Evolutionary conservation across 92 coral and sea anemone species (phyloP).

Genomic region (Ricordea florida): DNA sequence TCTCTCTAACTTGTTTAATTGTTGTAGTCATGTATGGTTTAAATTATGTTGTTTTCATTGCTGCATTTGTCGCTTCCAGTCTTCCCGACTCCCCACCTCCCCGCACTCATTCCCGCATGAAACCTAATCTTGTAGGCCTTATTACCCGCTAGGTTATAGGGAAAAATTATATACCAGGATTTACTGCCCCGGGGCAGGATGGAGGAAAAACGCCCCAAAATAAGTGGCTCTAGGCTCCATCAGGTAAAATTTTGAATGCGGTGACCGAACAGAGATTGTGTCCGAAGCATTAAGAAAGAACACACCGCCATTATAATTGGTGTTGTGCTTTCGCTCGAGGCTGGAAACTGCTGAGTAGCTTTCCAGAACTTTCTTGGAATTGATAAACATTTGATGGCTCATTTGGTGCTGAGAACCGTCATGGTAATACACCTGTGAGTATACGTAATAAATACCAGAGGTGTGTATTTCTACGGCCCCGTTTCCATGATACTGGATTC

Average conservation of each 20-base stretch:
- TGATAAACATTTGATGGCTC: constrained; percentile 74
- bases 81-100: too few relatives aligned
- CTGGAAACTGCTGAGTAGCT: constrained; percentile 54
- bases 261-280: constrained; percentile 69
- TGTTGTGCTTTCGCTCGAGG: constrained; percentile 22
- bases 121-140: too few relatives aligned
- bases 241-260: constrained; percentile 52
- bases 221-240: constrained; percentile 53
- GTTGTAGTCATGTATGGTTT: too few relatives aligned
- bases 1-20: too few relatives aligned
- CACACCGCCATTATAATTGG: constrained; percentile 88
- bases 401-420: constrained; percentile 57
- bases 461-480: constrained; percentile 67
- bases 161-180: too few relatives aligned
- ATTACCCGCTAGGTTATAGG: too few relatives aligned
- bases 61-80: too few relatives aligned
- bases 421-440: constrained; percentile 90
- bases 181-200: too few relatives aligned
- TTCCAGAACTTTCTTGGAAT: constrained; percentile 69
- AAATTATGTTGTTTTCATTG: too few relatives aligned
- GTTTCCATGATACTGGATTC: constrained; percentile 54
- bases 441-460: constrained; percentile 81
- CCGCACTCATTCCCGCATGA: too few relatives aligned
- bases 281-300: constrained; percentile 67
- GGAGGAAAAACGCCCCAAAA: constrained; percentile 85